Conservation (phyloP, 2,888 invertebrate species). For the Trypoxylon attenuatum region DNA sequence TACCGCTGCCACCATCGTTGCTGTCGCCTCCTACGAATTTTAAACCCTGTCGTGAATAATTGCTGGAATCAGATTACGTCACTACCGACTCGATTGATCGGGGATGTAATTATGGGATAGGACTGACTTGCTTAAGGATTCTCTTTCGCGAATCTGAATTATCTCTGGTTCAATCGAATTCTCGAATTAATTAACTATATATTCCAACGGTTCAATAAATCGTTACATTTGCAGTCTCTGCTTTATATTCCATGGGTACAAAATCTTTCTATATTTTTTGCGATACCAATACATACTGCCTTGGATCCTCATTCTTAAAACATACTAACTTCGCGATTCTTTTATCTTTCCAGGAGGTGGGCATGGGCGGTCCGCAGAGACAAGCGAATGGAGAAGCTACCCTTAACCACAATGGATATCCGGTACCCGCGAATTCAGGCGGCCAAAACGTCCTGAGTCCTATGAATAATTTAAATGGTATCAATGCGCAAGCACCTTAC, state of each 20-base stretch:
- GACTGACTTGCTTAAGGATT: neutral
- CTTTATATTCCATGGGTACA: too few species aligned
- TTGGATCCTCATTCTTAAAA: constrained; percentile 16
- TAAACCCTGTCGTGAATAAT: constrained; percentile 51
- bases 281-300: too few species aligned
- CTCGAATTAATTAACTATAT: neutral
- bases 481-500: constrained; percentile 69
- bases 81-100: constrained; percentile 43
- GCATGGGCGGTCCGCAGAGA: constrained; percentile 62
- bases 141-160: neutral
- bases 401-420: constrained; percentile 72
- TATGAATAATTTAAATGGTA: constrained; percentile 72
- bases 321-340: constrained; percentile 11
- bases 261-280: neutral
- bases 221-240: too few species aligned
- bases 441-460: constrained; percentile 68
- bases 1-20: neutral
- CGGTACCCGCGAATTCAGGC: constrained; percentile 65
- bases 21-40: constrained; percentile 28
- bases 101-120: constrained; percentile 31
- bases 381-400: constrained; percentile 69
- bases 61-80: constrained; percentile 49
- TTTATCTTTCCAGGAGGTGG: constrained; percentile 62
- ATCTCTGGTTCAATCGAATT: constrained; percentile 1
- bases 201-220: too few species aligned